Base-by-base conservation (phyloP, 2,888 invertebrate species). In the Eupithecia subfuscata region DNA sequence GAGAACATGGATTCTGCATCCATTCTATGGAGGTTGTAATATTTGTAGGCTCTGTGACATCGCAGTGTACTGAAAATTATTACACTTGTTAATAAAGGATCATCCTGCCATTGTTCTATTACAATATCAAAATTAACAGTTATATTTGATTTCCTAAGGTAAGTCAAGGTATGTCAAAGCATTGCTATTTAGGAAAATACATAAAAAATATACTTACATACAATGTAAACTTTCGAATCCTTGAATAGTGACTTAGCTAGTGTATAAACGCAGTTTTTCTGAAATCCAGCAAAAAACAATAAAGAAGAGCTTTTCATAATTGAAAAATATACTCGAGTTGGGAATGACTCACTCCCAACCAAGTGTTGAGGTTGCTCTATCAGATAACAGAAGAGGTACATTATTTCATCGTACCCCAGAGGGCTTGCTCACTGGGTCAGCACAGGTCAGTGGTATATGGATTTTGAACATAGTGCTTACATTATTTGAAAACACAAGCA, bases 191-290 rank as follows among this genome's bases (percentile, higher is more conserved):
- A 56, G 5, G 22, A 60, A 18, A n/a, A 56, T 25, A 70, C 22
- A 74, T 43, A 45, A 11, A 40, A 37, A 12, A 68, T 71, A 81
- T 88, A 94, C 96, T 96, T 93, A 97, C 97, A 94, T 90, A 95
- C 95, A 72, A 97, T 95, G 87, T 95, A 96, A 75, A 98, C 95
- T 89, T 96, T 96, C 1, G 97, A 96, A 79, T 96, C 96, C 86
- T 96, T 96, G 90, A 96, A 97, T 83, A 98, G 91, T 73, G 96
- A 95, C 93, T 97, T 95, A 92, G 96, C 86, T 92, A 95, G 83
- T 86, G 87, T 89, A 81, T 95, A 93, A 67, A 92, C 86, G 83
- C 93, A 95, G 79, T 86, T 91, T 76, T 92, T 90, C 90, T 95
- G 93, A 86, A 95, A 77, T 91, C 80, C 88, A 82, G 16, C 16